Evolutionary conservation across 1,140 invertebrate species (phyloP).

Genomic region (Arctopsyche grandis): DNA sequence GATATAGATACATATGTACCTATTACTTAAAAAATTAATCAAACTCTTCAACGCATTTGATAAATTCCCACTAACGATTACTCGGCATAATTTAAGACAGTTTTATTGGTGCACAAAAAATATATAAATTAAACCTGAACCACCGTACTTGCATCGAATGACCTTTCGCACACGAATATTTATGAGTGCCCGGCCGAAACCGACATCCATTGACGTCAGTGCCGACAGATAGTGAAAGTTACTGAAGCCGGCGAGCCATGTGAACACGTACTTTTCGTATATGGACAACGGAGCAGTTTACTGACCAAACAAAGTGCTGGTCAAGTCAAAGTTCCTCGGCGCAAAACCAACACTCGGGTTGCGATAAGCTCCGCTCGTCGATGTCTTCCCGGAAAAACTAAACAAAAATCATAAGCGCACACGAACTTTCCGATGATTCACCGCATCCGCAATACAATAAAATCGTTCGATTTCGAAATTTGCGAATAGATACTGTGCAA

Average conservation of each 20-base stretch:
- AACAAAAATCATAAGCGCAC: background rate
- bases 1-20: no score
- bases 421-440: no score
- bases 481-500: background rate
- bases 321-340: background rate
- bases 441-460: background rate
- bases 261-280: slow-evolving; percentile 6
- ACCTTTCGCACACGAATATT: background rate
- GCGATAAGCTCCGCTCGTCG: background rate
- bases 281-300: slow-evolving; percentile 10
- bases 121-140: background rate
- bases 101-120: background rate
- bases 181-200: background rate
- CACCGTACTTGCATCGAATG: background rate
- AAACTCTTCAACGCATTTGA: no score
- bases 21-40: no score
- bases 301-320: slow-evolving; percentile 7
- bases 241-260: slow-evolving; percentile 5
- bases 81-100: no score
- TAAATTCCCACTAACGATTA: no score
- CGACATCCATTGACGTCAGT: slow-evolving; percentile 29
- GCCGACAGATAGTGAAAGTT: slow-evolving; percentile 34
- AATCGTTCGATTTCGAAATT: background rate
- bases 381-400: background rate
- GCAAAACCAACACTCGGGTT: background rate